These are phyloP conservation scores for Drosophila subpulchrella DNA, from an alignment of 1,140 invertebrate species.

Conservation along the genomic window DNA sequence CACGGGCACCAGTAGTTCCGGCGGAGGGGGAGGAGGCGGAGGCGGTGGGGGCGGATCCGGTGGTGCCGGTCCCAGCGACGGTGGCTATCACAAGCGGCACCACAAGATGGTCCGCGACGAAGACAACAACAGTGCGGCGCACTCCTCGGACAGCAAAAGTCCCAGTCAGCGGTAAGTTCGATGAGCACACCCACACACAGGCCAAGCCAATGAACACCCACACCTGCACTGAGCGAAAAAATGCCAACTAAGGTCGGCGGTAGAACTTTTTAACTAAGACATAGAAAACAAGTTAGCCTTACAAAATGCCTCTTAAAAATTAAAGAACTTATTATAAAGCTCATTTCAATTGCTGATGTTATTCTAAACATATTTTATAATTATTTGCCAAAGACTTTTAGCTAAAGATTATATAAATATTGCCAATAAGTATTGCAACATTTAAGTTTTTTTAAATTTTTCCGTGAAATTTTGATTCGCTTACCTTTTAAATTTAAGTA, in stretches of 20 bases:
- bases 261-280: neutral
- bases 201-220: slow-evolving; percentile 7
- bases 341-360: too few species aligned
- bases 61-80: slow-evolving; percentile 16
- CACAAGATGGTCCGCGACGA: slow-evolving; percentile 85
- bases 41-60: slow-evolving; percentile 25
- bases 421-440: too few species aligned
- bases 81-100: slow-evolving; percentile 67
- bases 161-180: slow-evolving; percentile 87
- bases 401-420: too few species aligned
- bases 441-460: too few species aligned
- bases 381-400: too few species aligned
- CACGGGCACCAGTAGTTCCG: slow-evolving; percentile 79
- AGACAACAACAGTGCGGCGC: slow-evolving; percentile 87
- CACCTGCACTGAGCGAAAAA: slow-evolving; percentile 26
- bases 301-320: too few species aligned
- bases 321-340: too few species aligned
- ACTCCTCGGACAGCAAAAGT: slow-evolving; percentile 88
- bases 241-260: neutral
- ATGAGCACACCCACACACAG: neutral
- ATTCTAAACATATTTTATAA: too few species aligned
- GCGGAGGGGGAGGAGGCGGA: slow-evolving; percentile 57
- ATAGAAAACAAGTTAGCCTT: too few species aligned
- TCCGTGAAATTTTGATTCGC: too few species aligned
- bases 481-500: too few species aligned